Percentiles rank a stretch among this genome's conserved stretches.
Conservation (phyloP, 2,888 invertebrate genomes). For the Phengaris arion region DNA sequence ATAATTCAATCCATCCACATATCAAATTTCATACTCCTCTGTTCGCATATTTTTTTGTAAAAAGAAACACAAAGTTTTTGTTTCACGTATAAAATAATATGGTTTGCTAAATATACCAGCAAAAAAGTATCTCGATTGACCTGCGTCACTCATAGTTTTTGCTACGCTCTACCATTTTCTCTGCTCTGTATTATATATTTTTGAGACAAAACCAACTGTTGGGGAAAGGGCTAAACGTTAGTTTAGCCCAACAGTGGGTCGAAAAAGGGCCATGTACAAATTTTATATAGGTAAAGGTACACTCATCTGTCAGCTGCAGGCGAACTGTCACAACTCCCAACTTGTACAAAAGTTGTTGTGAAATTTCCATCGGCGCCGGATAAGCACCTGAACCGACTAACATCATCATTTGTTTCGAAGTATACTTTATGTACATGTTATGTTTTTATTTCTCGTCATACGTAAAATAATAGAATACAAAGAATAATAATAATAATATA, state of each 20-base stretch:
- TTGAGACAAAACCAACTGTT: background rate
- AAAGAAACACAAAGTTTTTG: too few relatives aligned
- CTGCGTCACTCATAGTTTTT: too few relatives aligned
- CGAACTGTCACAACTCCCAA: slow-evolving; percentile 47
- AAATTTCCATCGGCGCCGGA: slow-evolving; percentile 45
- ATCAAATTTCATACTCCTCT: too few relatives aligned
- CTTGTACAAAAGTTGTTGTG: slow-evolving; percentile 41
- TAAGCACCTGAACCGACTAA: slow-evolving; percentile 54
- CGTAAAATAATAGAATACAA: too few relatives aligned
- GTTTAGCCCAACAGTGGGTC: background rate
- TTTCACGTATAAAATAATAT: too few relatives aligned
- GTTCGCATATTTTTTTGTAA: too few relatives aligned
- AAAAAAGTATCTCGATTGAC: too few relatives aligned
- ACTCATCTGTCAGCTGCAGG: slow-evolving; percentile 47
- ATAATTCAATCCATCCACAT: too few relatives aligned
- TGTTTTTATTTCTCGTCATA: background rate
- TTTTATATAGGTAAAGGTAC: slow-evolving; percentile 39
- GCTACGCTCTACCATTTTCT: too few relatives aligned
- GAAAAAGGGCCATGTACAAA: slow-evolving; percentile 9
- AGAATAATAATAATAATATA: too few relatives aligned
- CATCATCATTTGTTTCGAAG: slow-evolving; percentile 26
- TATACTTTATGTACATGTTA: background rate
- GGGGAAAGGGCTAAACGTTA: background rate
- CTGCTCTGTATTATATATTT: background rate
- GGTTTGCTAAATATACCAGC: too few relatives aligned